A percentile compares a stretch with the other conserved stretches of the same genome.
These are phyloP conservation scores for Archilochus colubris DNA, from an alignment of 2,113 vertebrate genomes.

Conservation along the genomic window DNA sequence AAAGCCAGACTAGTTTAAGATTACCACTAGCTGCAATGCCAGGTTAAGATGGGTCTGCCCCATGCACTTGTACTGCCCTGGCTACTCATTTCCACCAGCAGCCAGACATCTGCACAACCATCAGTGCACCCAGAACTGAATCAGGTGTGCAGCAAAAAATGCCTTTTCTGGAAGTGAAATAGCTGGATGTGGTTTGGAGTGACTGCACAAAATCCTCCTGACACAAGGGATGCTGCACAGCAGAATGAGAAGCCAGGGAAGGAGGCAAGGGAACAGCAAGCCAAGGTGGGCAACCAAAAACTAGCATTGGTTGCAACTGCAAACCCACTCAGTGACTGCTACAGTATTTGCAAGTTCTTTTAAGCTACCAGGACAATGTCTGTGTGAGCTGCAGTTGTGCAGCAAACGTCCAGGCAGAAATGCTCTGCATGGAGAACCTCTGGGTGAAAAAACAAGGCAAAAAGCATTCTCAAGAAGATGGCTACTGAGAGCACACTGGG, in stretches of 20 bases:
- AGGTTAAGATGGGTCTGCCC: not conserved
- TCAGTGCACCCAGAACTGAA: not conserved
- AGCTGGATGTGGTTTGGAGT: not conserved
- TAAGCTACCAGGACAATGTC: not conserved
- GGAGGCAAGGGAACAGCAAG: not conserved
- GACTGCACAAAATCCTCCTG: not conserved
- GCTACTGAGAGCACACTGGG: not conserved
- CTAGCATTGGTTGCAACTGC: rapidly evolving
- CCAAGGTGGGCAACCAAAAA: not conserved
- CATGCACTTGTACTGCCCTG: not conserved
- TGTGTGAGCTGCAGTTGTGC: rapidly evolving
- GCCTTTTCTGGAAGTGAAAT: not conserved
- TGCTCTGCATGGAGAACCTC: not conserved
- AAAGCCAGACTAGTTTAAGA: not conserved
- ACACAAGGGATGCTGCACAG: not conserved
- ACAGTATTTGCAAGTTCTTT: not conserved
- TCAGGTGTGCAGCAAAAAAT: not conserved
- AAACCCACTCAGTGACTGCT: not conserved
- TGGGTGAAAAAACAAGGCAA: not conserved
- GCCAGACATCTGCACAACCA: not conserved
- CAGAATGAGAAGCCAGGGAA: not conserved
- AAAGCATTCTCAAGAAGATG: not conserved
- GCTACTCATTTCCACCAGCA: not conserved
- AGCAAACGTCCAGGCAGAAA: not conserved
- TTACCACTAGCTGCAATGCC: not conserved